phyloP scores from a whole-genome alignment of 2,113 vertebrate genomes.

The Cyanoramphus novaezelandiae region DNA sequence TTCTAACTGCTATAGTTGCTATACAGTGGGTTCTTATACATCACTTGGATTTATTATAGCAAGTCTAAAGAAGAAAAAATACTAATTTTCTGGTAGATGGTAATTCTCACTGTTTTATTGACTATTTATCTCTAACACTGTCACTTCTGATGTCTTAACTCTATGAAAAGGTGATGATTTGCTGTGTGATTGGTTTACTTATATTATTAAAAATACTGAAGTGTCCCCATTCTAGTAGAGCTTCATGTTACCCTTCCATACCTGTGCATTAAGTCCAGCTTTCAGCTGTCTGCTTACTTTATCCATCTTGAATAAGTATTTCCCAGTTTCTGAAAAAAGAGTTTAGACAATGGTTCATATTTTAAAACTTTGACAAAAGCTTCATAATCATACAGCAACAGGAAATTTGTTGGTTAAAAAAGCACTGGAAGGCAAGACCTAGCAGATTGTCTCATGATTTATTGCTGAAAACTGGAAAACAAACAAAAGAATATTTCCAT shows the following conservation, averaged over 20 bases:
- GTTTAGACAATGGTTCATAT: background rate
- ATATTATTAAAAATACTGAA: background rate
- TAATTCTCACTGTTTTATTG: background rate
- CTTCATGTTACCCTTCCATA: background rate
- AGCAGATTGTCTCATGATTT: background rate
- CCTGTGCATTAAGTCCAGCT: background rate
- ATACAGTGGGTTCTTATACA: background rate
- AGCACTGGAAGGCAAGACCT: background rate
- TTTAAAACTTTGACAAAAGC: background rate
- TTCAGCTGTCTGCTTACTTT: background rate
- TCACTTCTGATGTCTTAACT: background rate
- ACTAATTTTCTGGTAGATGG: background rate
- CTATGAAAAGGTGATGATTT: background rate
- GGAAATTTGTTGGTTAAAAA: background rate
- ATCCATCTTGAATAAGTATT: background rate
- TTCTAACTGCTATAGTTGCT: background rate
- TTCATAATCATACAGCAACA: background rate
- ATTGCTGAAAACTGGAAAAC: conserved; percentile 3
- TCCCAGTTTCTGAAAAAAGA: background rate
- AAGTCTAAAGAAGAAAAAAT: background rate
- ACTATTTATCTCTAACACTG: background rate
- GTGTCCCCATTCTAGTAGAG: background rate
- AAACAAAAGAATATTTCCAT: background rate
- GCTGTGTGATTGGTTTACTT: background rate
- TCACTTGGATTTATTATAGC: background rate